These are phyloP conservation scores for Encarsia formosa DNA, from an alignment of 2,888 invertebrate species.

Conservation along the genomic window DNA sequence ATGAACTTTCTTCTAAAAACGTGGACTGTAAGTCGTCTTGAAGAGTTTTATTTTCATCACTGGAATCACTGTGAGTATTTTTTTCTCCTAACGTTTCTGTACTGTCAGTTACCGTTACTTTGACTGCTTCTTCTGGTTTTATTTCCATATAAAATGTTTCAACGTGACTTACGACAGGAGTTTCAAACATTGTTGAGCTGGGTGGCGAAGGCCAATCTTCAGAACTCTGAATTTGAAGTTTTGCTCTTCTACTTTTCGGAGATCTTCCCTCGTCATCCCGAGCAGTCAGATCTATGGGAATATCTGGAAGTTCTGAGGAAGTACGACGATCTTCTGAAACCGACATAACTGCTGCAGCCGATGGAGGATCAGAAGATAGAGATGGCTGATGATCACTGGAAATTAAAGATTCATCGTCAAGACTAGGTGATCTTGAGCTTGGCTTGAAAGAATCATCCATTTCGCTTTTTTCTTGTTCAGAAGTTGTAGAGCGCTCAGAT, in stretches of 20 bases:
- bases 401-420: constrained; percentile 77
- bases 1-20: constrained; percentile 47
- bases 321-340: constrained; percentile 79
- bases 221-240: constrained; percentile 58
- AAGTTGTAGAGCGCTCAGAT: constrained; percentile 83
- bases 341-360: constrained; percentile 46
- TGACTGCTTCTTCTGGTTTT: constrained; percentile 73
- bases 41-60: constrained; percentile 65
- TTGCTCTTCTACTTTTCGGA: constrained; percentile 37
- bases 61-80: constrained; percentile 59
- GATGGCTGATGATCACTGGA: constrained; percentile 84
- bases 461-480: constrained; percentile 77
- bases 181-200: constrained; percentile 65
- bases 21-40: constrained; percentile 57
- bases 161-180: constrained; percentile 70
- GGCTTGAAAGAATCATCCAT: constrained; percentile 84
- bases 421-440: constrained; percentile 77
- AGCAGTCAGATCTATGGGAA: constrained; percentile 69
- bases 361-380: constrained; percentile 77
- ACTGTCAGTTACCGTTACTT: constrained; percentile 70
- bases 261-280: constrained; percentile 52
- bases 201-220: constrained; percentile 82
- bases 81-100: constrained; percentile 57
- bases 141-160: constrained; percentile 76
- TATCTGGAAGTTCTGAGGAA: constrained; percentile 80